Conservation (phyloP, 2,888 invertebrate species). For the Apotomis capreana region DNA sequence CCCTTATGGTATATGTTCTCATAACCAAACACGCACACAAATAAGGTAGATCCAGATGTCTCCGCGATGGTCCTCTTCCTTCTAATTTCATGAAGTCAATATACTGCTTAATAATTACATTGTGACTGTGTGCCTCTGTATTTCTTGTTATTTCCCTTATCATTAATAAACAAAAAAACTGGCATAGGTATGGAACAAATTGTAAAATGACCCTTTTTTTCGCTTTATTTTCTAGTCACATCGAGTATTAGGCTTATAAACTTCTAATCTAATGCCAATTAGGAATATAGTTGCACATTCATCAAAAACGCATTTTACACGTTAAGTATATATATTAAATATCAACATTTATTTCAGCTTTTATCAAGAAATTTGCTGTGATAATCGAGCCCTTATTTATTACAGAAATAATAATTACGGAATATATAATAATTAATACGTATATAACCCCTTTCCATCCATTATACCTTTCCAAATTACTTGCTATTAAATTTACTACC, state of each 20-base stretch:
- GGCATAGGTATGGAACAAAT: background rate
- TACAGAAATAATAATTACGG: conserved; percentile 24
- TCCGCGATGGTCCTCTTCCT: background rate
- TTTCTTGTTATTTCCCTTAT: background rate
- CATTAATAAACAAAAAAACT: background rate
- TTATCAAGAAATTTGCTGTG: conserved; percentile 38
- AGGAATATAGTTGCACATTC: background rate
- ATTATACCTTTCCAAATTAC: conserved; percentile 26
- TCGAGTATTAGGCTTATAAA: background rate
- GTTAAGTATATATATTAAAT: conserved; percentile 8
- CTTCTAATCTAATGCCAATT: background rate
- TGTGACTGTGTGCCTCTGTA: background rate
- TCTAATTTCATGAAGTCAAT: background rate
- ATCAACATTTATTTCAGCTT: conserved; percentile 32
- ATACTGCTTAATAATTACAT: conserved; percentile 2
- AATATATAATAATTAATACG: conserved; percentile 17
- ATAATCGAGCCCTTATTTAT: conserved; percentile 40
- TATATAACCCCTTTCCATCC: conserved; percentile 36
- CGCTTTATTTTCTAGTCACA: conserved; percentile 2
- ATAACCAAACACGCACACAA: background rate
- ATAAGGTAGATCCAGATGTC: background rate
- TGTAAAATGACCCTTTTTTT: background rate
- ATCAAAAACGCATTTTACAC: background rate
- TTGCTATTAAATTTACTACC: conserved; percentile 27
- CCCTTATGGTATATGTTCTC: too few relatives aligned